Evolutionary conservation across 2,888 invertebrate genomes (phyloP).

Genomic region (Pterostichus niger): DNA sequence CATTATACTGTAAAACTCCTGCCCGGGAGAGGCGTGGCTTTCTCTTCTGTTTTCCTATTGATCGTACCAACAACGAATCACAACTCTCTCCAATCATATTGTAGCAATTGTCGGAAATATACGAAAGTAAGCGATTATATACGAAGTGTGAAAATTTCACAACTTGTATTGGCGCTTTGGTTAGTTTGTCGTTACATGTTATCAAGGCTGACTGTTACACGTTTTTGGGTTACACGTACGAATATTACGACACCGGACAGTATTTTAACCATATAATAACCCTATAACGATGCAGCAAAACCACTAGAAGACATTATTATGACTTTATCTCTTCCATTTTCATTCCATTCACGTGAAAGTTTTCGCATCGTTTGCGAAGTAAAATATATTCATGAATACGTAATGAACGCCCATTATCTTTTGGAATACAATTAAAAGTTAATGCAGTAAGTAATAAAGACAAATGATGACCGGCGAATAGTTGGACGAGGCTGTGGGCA

Average conservation of each 20-base stretch:
- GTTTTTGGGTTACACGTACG: not conserved
- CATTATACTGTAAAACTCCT: not conserved
- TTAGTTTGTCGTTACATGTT: not conserved
- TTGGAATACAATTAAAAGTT: conserved; percentile 65
- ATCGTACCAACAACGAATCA: conserved; percentile 17
- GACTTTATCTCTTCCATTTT: not conserved
- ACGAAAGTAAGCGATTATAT: not conserved
- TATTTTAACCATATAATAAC: not conserved
- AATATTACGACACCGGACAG: not conserved
- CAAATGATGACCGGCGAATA: conserved; percentile 53
- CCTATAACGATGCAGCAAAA: conserved; percentile 1
- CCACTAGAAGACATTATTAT: not conserved
- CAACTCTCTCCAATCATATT: not conserved
- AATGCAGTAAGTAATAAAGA: conserved; percentile 65
- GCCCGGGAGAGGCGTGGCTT: conserved; percentile 36
- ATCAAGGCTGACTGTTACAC: not conserved
- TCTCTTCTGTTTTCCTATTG: not conserved
- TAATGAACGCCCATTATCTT: conserved; percentile 65
- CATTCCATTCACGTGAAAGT: too few relatives aligned
- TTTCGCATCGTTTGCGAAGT: too few relatives aligned
- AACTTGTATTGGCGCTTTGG: not conserved
- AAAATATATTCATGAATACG: conserved; percentile 21
- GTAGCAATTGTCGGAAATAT: not conserved
- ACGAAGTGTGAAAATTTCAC: conserved; percentile 7
- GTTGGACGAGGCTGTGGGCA: not conserved